These are phyloP conservation scores for Saguinus midas DNA, from an alignment of 2,113 vertebrate species.

Conservation along the genomic window DNA sequence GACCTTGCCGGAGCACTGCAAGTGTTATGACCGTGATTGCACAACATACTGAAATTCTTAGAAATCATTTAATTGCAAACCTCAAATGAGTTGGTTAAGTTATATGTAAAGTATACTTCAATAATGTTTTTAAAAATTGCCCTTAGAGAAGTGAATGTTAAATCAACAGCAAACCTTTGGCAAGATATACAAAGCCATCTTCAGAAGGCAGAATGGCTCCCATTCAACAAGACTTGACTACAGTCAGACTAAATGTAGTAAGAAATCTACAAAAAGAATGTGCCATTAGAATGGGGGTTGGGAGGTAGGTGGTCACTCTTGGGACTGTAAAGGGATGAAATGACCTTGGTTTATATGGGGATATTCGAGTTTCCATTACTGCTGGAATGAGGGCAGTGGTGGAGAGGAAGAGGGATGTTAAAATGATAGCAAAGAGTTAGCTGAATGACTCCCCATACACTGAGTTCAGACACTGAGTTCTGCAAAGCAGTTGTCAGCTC, in stretches of 20 bases:
- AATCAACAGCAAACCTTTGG: background rate
- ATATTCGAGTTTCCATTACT: background rate
- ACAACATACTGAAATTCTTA: background rate
- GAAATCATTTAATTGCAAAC: background rate
- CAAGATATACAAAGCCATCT: background rate
- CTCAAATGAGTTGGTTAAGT: background rate
- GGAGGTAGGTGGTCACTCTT: background rate
- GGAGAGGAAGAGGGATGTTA: background rate
- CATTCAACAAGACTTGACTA: background rate
- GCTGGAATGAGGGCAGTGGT: background rate
- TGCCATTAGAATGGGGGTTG: background rate
- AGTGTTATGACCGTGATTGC: background rate
- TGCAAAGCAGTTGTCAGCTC: background rate
- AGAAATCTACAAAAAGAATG: background rate
- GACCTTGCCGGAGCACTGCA: background rate
- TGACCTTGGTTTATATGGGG: background rate
- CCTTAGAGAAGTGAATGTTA: background rate
- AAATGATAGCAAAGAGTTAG: background rate
- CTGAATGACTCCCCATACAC: background rate
- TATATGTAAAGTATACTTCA: background rate
- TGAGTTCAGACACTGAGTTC: background rate
- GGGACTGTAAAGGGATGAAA: background rate
- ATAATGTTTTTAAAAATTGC: background rate
- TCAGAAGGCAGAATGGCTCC: background rate
- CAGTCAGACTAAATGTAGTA: background rate